These are phyloP conservation scores for Caracal caracal DNA, from an alignment of 2,113 vertebrate species.

Conservation along the genomic window DNA sequence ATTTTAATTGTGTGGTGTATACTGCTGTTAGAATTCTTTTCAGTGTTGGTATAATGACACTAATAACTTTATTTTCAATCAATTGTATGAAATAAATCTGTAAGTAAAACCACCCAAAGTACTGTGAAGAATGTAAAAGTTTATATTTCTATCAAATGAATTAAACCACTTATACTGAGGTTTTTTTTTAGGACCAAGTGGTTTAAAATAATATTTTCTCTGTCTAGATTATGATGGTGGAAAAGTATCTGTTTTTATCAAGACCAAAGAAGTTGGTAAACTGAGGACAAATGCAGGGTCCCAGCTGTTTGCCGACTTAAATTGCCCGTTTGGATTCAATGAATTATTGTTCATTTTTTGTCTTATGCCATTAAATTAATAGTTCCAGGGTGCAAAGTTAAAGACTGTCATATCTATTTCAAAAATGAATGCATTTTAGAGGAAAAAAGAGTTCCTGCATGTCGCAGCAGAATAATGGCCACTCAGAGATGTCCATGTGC, in stretches of 20 bases:
- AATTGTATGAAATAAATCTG: constrained; percentile 42
- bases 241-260: constrained; percentile 3
- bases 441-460: background rate
- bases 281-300: background rate
- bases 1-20: constrained; percentile 54
- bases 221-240: background rate
- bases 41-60: constrained; percentile 33
- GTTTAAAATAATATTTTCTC: constrained; percentile 50
- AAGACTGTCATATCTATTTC: background rate
- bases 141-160: constrained; percentile 51
- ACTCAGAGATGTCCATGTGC: background rate
- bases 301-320: background rate
- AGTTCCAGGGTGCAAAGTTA: background rate
- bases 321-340: background rate
- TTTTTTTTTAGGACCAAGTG: background rate
- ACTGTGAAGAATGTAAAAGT: constrained; percentile 50
- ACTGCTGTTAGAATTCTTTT: constrained; percentile 61
- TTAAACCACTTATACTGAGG: constrained; percentile 60
- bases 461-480: background rate
- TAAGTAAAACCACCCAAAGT: constrained; percentile 63
- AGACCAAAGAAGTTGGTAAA: constrained; percentile 19
- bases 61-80: constrained; percentile 38
- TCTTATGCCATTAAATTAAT: background rate
- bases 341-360: constrained; percentile 43
- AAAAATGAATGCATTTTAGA: background rate